Conservation (phyloP, 2,888 invertebrate species). For the Caenorhabditis sp. region DNA sequence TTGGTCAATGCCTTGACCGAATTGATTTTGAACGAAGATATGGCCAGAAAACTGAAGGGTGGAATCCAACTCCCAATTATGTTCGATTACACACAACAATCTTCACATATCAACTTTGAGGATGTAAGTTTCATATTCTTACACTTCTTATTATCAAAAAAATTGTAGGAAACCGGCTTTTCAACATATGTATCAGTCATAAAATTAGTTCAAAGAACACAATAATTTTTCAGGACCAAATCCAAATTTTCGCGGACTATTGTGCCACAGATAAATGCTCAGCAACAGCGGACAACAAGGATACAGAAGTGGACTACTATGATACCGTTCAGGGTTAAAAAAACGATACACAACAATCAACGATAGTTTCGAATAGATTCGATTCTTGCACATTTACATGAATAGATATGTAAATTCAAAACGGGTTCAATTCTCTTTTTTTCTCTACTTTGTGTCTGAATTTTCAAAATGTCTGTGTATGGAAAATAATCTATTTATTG, state of each 20-base stretch:
- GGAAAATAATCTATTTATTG: not conserved
- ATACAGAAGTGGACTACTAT: conserved; percentile 66
- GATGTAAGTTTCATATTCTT: conserved; percentile 50
- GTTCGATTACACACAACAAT: conserved; percentile 67
- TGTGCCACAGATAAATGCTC: conserved; percentile 67
- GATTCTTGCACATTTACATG: conserved; percentile 9
- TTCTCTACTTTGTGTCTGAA: not conserved
- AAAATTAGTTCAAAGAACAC: no score
- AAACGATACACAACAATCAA: not conserved
- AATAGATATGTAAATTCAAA: conserved; percentile 1
- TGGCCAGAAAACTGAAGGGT: conserved; percentile 67
- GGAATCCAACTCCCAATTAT: conserved; percentile 66
- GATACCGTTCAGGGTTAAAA: conserved; percentile 59
- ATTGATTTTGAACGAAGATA: conserved; percentile 68
- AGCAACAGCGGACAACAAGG: conserved; percentile 55
- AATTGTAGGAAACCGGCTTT: no score
- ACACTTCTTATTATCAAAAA: no score
- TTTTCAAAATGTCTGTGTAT: not conserved
- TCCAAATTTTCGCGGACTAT: conserved; percentile 64
- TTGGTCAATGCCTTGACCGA: conserved; percentile 69
- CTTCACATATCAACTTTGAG: conserved; percentile 62
- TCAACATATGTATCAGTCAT: no score
- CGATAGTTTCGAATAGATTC: conserved; percentile 43
- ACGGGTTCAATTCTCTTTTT: not conserved
- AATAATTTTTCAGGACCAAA: conserved; percentile 31